Percentiles rank a stretch among this genome's conserved stretches.
phyloP scores from a whole-genome alignment of 1,140 invertebrate genomes.

The Brevipalpus yothersi region DNA sequence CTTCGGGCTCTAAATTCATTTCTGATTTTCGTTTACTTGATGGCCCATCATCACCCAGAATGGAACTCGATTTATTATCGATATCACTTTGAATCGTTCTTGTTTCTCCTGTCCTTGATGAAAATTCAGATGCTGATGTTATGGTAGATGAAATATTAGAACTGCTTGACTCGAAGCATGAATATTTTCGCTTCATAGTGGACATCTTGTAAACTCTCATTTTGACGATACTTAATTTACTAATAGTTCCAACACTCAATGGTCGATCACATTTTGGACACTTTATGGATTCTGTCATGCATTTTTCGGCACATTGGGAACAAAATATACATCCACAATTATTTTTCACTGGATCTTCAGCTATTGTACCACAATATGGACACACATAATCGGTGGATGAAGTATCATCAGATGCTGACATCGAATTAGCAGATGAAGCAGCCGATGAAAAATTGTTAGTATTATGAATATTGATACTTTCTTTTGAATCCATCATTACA shows the following conservation, averaged over 20 bases:
- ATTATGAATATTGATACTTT: too few species aligned
- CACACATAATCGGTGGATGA: not conserved
- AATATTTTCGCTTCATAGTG: not conserved
- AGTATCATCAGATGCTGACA: not conserved
- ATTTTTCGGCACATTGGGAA: not conserved
- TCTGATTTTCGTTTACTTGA: not conserved
- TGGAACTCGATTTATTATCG: not conserved
- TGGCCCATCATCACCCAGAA: not conserved
- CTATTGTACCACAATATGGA: not conserved
- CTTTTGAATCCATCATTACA: too few species aligned
- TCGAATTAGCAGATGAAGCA: too few species aligned
- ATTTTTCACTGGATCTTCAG: not conserved
- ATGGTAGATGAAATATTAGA: not conserved
- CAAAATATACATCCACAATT: not conserved
- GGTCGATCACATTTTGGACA: not conserved
- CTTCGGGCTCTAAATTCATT: not conserved
- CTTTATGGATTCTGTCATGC: not conserved
- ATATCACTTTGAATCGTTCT: not conserved
- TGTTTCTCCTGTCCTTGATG: not conserved
- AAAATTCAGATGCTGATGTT: not conserved
- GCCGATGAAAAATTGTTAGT: too few species aligned
- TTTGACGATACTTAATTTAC: not conserved
- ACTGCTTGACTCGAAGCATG: not conserved
- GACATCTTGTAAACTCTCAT: not conserved
- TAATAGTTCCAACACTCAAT: not conserved